Base-by-base conservation (phyloP, 1,140 invertebrate species). In the Pararge aegeria region DNA sequence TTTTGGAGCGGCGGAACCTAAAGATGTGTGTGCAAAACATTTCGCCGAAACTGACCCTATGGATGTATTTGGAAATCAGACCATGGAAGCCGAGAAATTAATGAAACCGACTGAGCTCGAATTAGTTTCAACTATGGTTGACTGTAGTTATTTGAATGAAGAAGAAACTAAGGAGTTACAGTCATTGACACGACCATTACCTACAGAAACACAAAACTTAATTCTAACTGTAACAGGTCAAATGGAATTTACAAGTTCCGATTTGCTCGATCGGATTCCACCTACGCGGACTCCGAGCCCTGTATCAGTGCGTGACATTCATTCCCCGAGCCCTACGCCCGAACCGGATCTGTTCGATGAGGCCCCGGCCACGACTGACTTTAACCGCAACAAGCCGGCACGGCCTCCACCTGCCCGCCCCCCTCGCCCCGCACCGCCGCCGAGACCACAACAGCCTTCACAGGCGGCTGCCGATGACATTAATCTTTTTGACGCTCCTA, bases 181-280 rank as follows among this genome's bases (percentile, higher is more conserved):
- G 27, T 91, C 92, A 13, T 92, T 93, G 12, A 91, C 93, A 2
- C 93, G 94, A 48, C 91, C 92, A 48, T 63, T 91, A 6, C 87
- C 89, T 16, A 78, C 87, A 6, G 94, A 95, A 77, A 97, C 96
- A 0, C 95, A 97, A 91, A 95, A 97, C 75, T 89, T 97, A 1
- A 94, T 97, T 19, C 91, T 95, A 46, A 95, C 94, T 10, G 96
- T 97, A 0, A 97, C 96, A 18, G 96, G 95, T 4, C 95, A 95
- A 40, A 94, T 97, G 94, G 95, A 97, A 77, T 95, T 96, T 20
- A 96, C 95, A 0, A 97, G 95, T 54, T 95, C 95, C 15, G 94
- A 96, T 79, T 89, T 97, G 44, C 75, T 97, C 34, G 95, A 96
- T 63, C 93, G 96, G 42, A 92, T 97, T 40, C 94, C 95, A 61